Base-by-base conservation (phyloP, 2,113 vertebrate species). In the Salvator merianae region DNA sequence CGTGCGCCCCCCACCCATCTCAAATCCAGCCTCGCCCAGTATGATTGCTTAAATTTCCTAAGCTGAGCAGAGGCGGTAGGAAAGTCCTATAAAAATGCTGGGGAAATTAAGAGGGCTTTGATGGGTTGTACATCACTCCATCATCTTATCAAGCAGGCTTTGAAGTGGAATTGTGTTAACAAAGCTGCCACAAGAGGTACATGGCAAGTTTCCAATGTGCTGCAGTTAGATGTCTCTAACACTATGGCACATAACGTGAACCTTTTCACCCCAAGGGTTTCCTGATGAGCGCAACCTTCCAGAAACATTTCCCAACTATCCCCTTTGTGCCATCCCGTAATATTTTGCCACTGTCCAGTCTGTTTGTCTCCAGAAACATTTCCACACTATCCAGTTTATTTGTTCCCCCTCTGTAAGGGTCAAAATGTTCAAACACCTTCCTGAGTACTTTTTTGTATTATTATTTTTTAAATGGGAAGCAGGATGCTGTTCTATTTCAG, bases 401-500 rank as follows among this genome's bases (percentile, higher is more conserved):
- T 36, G 14, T 1, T n/a, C 38, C 20, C 66, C 2, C 68, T 32
- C 5, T n/a, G 38, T 63, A 79, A 43, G 26, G 40, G 40, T 73
- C 77, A 73, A 79, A 55, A 55, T 79, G 71, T 38, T 30, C 65
- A 32, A 72, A 65, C 69, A 77, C 73, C 73, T 50, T 73, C 83
- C 83, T 85, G 83, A 85, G 83, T 32, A 50, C 2, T 36, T n/a
- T 16, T 73, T 79, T 50, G 40, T 13, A 53, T 16, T 18, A 16
- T 16, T 16, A 14, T 5, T 16, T 16, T 16, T 20, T 20, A 20
- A 59, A 59, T 40, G 36, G 65, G 16, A 83, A 43, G 62, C 68
- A 62, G 77, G 18, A 36, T 65, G 40, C 43, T 47, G 43, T 47
- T 47, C 43, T 30, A 22, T 40, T 38, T 77, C 12, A 16, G 22